Percentiles rank a stretch among this genome's conserved stretches.
Evolutionary conservation across 2,113 vertebrate species (phyloP).

Genomic region (Bambusicola thoracicus): DNA sequence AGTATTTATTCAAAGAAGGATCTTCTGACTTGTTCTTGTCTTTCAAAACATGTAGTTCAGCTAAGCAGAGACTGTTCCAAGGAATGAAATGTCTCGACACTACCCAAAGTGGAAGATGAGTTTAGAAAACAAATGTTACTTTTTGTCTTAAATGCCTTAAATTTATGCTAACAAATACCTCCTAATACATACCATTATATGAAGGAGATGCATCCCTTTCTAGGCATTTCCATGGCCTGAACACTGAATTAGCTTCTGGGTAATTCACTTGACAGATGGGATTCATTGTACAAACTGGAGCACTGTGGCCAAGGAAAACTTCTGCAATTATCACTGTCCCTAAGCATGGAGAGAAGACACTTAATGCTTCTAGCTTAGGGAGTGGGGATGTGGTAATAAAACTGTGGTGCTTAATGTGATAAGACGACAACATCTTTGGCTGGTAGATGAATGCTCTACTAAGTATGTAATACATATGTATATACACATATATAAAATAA

Average conservation of each 20-base stretch:
- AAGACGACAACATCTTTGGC: neutral
- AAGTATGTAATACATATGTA: neutral
- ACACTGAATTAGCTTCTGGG: slow-evolving; percentile 80
- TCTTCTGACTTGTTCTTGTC: neutral
- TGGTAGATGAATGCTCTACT: neutral
- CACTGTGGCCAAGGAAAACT: slow-evolving; percentile 82
- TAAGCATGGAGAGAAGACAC: slow-evolving; percentile 41
- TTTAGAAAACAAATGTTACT: neutral
- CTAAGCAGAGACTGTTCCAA: neutral
- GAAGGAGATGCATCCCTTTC: slow-evolving; percentile 30
- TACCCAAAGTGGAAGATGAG: neutral
- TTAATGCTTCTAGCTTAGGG: neutral
- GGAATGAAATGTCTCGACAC: neutral
- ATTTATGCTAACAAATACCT: neutral
- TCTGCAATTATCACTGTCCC: slow-evolving; percentile 83
- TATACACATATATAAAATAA: neutral
- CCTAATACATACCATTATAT: neutral
- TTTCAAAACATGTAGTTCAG: neutral
- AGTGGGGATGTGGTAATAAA: neutral
- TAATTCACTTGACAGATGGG: slow-evolving; percentile 68
- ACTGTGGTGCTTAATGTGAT: neutral
- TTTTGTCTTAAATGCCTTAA: slow-evolving; percentile 15
- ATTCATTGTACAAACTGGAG: slow-evolving; percentile 65
- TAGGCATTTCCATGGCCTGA: slow-evolving; percentile 71
- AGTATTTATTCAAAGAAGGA: neutral